A percentile compares a stretch with the other conserved stretches of the same genome.
phyloP scores from a whole-genome alignment of 2,113 vertebrate species.

The Callionymus lyra region DNA sequence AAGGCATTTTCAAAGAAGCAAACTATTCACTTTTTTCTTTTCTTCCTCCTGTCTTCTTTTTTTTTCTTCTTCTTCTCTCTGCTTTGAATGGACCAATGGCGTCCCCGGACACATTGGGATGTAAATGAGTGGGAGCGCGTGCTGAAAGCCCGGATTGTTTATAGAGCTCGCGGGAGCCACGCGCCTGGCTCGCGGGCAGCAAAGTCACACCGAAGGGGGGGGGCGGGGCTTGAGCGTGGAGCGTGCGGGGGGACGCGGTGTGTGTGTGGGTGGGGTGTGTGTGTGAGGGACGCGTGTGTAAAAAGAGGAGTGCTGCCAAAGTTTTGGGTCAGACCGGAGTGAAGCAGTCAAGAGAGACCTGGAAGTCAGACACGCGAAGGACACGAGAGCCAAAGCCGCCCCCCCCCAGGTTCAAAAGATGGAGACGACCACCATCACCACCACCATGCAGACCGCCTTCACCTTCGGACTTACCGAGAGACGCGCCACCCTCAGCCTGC shows the following conservation, averaged over 20 bases:
- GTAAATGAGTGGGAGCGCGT: slow-evolving; percentile 70
- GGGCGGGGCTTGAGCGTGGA: slow-evolving; percentile 68
- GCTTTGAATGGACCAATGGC: slow-evolving; percentile 72
- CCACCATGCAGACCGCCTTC: slow-evolving; percentile 61
- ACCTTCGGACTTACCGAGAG: slow-evolving; percentile 58
- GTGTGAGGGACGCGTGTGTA: slow-evolving; percentile 71
- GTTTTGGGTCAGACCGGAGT: slow-evolving; percentile 70
- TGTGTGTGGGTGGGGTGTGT: slow-evolving; percentile 62
- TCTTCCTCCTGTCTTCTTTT: slow-evolving; percentile 16
- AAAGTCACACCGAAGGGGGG: slow-evolving; percentile 67
- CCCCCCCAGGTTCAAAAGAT: slow-evolving; percentile 16
- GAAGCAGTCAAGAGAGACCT: slow-evolving; percentile 63
- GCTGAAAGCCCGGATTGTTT: slow-evolving; percentile 75
- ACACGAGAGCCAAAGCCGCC: slow-evolving; percentile 66
- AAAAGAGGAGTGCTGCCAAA: slow-evolving; percentile 77
- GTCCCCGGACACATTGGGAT: slow-evolving; percentile 70
- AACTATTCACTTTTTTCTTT: slow-evolving; percentile 55
- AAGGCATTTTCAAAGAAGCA: slow-evolving; percentile 68
- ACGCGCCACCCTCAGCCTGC: slow-evolving; percentile 45
- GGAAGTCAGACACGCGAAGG: slow-evolving; percentile 61
- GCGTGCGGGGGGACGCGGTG: slow-evolving; percentile 66
- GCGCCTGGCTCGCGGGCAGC: slow-evolving; percentile 68
- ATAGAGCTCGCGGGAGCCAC: slow-evolving; percentile 76
- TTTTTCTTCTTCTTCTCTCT: slow-evolving; percentile 24
- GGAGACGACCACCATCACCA: slow-evolving; percentile 64